Conservation (phyloP, 2,888 invertebrate species). For the Mellilla xanthometata region DNA sequence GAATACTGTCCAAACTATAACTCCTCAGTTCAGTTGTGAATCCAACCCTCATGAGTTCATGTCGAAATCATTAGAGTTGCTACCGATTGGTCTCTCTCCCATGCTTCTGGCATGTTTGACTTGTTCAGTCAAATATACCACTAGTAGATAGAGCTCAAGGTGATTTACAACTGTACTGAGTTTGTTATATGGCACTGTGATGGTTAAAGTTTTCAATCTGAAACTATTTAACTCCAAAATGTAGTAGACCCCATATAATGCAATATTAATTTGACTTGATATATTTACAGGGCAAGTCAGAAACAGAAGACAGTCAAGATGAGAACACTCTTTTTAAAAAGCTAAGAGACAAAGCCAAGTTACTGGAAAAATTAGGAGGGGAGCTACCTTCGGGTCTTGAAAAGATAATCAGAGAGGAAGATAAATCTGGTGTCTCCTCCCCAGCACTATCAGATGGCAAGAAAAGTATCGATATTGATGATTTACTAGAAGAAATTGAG, state of each 20-base stretch:
- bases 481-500: conserved; percentile 68
- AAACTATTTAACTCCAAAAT: conserved; percentile 34
- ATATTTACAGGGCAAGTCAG: conserved; percentile 36
- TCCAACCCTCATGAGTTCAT: conserved; percentile 37
- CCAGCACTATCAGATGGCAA: conserved; percentile 42
- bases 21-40: conserved; percentile 40
- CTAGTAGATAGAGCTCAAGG: conserved; percentile 27
- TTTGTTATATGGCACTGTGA: conserved; percentile 57
- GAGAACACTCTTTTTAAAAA: conserved; percentile 59
- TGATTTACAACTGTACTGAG: conserved; percentile 42
- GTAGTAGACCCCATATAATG: neutral
- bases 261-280: neutral
- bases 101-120: conserved; percentile 41
- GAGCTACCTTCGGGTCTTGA: conserved; percentile 75
- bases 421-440: conserved; percentile 44
- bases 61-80: conserved; percentile 16
- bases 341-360: conserved; percentile 75
- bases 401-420: conserved; percentile 66
- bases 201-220: conserved; percentile 81
- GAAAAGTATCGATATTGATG: conserved; percentile 51
- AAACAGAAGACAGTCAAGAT: conserved; percentile 62
- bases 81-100: conserved; percentile 27
- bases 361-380: conserved; percentile 79
- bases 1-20: conserved; percentile 50
- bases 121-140: conserved; percentile 30